Percentiles rank a stretch among this genome's conserved stretches.
phyloP scores from a whole-genome alignment of 2,888 invertebrate species.

The Ernsta delagoae region DNA sequence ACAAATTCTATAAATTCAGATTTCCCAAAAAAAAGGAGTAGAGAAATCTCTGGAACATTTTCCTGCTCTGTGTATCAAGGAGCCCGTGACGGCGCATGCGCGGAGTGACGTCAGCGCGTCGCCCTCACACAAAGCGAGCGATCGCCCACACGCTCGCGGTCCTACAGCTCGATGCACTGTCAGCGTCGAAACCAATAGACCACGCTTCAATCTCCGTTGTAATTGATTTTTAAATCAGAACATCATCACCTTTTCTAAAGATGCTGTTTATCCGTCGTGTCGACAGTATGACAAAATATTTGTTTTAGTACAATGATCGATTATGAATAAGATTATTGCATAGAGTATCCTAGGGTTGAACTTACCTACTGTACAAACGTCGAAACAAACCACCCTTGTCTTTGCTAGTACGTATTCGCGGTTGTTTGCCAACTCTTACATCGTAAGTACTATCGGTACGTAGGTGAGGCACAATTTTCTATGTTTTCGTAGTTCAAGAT shows the following conservation, averaged over 20 bases:
- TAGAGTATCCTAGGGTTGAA: too few relatives aligned
- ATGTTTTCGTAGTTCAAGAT: too few relatives aligned
- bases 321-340: too few relatives aligned
- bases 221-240: conserved; percentile 29
- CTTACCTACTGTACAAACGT: too few relatives aligned
- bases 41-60: conserved; percentile 49
- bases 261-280: too few relatives aligned
- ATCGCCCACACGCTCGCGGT: conserved; percentile 46
- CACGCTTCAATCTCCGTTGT: conserved; percentile 25
- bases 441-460: too few relatives aligned
- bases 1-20: background rate
- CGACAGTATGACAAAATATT: too few relatives aligned
- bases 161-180: conserved; percentile 36
- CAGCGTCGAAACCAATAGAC: conserved; percentile 27
- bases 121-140: conserved; percentile 47
- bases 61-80: conserved; percentile 64
- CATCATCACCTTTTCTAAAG: background rate
- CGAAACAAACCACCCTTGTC: too few relatives aligned
- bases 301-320: too few relatives aligned
- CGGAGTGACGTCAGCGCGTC: conserved; percentile 74
- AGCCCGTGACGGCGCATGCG: conserved; percentile 68
- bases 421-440: too few relatives aligned
- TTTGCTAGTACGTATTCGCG: too few relatives aligned
- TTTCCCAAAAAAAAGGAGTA: background rate
- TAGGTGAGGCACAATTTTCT: too few relatives aligned